These are phyloP conservation scores for Biston betularia DNA, from an alignment of 2,888 invertebrate species.

Conservation along the genomic window DNA sequence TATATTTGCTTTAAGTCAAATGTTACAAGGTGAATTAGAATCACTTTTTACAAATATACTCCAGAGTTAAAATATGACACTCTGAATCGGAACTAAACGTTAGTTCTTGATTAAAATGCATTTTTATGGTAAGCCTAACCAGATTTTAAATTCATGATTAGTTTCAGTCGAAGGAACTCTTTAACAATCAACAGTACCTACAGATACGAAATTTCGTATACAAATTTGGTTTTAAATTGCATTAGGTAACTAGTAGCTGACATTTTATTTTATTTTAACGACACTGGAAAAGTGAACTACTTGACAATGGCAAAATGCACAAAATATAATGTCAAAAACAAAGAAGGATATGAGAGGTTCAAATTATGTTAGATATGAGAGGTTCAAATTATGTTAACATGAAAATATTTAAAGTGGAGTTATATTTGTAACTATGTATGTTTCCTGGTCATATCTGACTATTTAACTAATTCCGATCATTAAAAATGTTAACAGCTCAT, in stretches of 20 bases:
- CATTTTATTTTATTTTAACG: too few relatives aligned
- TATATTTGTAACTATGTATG: not conserved
- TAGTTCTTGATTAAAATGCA: not conserved
- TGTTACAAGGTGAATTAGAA: not conserved
- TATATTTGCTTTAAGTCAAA: not conserved
- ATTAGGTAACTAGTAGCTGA: too few relatives aligned
- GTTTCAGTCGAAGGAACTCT: not conserved
- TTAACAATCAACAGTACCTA: not conserved
- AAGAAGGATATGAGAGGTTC: too few relatives aligned
- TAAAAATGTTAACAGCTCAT: conserved; percentile 10
- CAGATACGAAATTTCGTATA: not conserved
- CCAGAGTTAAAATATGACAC: not conserved
- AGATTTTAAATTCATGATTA: not conserved
- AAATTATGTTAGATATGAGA: too few relatives aligned
- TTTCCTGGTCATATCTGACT: not conserved
- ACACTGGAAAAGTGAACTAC: too few relatives aligned
- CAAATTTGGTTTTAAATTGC: too few relatives aligned
- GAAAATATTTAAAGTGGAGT: not conserved
- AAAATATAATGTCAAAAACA: too few relatives aligned
- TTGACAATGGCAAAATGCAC: too few relatives aligned
- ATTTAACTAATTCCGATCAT: conserved; percentile 7
- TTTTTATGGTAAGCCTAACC: not conserved
- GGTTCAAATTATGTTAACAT: too few relatives aligned
- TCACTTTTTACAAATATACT: too few relatives aligned
- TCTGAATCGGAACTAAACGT: too few relatives aligned